Evolutionary conservation across 2,797 vertebrate genomes (phyloP).

Genomic region (Sparidentex hasta): DNA sequence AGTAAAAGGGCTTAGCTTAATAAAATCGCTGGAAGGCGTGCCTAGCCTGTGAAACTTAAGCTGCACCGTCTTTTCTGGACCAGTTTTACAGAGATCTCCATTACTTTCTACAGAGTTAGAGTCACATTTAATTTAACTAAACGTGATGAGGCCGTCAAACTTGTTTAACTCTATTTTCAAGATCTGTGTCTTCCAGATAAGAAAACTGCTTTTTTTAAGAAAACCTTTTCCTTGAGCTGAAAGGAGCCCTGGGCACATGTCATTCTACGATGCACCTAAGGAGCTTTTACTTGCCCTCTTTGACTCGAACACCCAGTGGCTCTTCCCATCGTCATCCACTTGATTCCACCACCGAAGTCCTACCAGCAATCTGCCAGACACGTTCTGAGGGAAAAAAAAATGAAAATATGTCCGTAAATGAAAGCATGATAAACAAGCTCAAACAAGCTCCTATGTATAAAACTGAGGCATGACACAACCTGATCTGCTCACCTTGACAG

Average conservation of each 20-base stretch:
- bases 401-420: neutral
- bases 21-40: neutral
- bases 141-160: neutral
- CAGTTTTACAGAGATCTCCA: constrained; percentile 1
- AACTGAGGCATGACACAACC: neutral
- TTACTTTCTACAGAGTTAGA: neutral
- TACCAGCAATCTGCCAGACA: constrained; percentile 94
- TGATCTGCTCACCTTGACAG: constrained; percentile 90
- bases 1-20: neutral
- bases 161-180: neutral
- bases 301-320: constrained; percentile 95
- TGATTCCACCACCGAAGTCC: constrained; percentile 99
- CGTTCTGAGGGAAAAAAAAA: constrained; percentile 83
- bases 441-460: neutral
- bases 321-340: constrained; percentile 92
- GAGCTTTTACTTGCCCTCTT: constrained; percentile 84
- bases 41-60: constrained; percentile 18
- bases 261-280: neutral
- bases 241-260: too few relatives aligned
- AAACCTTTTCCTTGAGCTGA: neutral
- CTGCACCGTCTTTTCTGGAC: neutral
- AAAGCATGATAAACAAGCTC: neutral
- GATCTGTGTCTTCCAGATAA: neutral
- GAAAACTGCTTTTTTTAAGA: neutral
- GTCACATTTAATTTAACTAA: constrained; percentile 4